Percentiles rank a stretch among this genome's conserved stretches.
Evolutionary conservation across 2,113 vertebrate genomes (phyloP).

Genomic region (Dendropsophus ebraccatus): DNA sequence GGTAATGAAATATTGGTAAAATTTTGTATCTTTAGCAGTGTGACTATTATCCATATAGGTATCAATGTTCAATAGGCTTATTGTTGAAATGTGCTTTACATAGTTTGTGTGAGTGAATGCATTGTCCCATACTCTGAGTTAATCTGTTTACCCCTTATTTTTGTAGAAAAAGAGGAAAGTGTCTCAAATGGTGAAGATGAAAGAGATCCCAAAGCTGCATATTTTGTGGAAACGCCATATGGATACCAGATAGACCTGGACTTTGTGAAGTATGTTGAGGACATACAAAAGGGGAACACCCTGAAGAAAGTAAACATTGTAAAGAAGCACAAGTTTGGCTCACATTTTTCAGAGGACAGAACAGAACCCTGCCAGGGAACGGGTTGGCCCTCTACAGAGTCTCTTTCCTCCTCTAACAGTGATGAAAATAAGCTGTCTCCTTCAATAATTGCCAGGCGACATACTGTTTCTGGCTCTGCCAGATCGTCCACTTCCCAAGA

Average conservation of each 20-base stretch:
- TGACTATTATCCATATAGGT: no score
- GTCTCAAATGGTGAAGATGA: slow-evolving; percentile 78
- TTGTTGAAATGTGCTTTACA: no score
- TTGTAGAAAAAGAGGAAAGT: slow-evolving; percentile 80
- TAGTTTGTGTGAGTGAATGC: not conserved
- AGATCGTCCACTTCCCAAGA: slow-evolving; percentile 75
- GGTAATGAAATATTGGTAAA: no score
- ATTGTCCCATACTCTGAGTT: not conserved
- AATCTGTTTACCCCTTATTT: slow-evolving; percentile 37
- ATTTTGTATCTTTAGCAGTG: not conserved
- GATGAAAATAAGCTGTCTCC: slow-evolving; percentile 87
- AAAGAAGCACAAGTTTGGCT: slow-evolving; percentile 81
- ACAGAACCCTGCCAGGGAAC: slow-evolving; percentile 70
- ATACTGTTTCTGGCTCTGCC: slow-evolving; percentile 69
- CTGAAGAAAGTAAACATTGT: slow-evolving; percentile 91
- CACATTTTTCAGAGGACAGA: slow-evolving; percentile 66
- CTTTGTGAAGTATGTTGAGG: slow-evolving; percentile 97
- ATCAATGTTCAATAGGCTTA: no score
- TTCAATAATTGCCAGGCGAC: slow-evolving; percentile 71
- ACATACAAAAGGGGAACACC: slow-evolving; percentile 95
- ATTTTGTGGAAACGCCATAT: slow-evolving; percentile 97
- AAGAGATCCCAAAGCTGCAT: slow-evolving; percentile 79
- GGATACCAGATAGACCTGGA: slow-evolving; percentile 96
- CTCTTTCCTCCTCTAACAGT: slow-evolving; percentile 91
- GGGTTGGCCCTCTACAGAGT: slow-evolving; percentile 91